Evolutionary conservation across 1,140 invertebrate species (phyloP).

Genomic region (Wasmannia auropunctata): DNA sequence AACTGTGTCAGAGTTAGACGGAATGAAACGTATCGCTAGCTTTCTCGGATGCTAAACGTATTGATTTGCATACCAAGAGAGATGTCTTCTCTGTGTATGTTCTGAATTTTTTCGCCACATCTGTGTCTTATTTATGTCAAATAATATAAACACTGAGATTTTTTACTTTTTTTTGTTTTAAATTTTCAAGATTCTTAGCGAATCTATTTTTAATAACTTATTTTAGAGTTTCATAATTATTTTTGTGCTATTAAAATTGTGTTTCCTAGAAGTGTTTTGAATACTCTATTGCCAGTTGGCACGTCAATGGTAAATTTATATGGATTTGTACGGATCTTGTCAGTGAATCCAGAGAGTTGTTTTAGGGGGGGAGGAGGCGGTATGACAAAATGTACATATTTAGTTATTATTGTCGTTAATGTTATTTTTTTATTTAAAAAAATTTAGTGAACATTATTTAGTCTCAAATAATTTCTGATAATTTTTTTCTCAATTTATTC

Average conservation of each 20-base stretch:
- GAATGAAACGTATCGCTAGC: background rate
- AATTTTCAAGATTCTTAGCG: background rate
- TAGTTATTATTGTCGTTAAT: no score
- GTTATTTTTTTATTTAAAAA: background rate
- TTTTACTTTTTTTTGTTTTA: conserved; percentile 8
- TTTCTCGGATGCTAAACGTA: background rate
- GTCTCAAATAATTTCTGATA: no score
- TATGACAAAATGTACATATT: no score
- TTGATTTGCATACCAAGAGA: conserved; percentile 43
- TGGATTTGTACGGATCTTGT: background rate
- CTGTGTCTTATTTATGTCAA: background rate
- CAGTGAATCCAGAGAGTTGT: no score
- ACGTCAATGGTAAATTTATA: background rate
- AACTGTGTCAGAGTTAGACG: background rate
- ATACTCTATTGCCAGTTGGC: background rate
- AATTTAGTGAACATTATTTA: no score
- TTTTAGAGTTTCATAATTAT: conserved; percentile 27
- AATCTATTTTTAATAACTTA: conserved; percentile 2
- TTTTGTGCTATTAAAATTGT: conserved; percentile 3
- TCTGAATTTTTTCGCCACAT: background rate
- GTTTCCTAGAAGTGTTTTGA: conserved; percentile 20
- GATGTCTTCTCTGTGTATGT: background rate
- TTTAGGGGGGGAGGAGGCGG: no score
- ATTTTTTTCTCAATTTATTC: no score
- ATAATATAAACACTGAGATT: background rate